Conservation (phyloP, 2,888 invertebrate genomes). For the Pristionchus mayeri region DNA sequence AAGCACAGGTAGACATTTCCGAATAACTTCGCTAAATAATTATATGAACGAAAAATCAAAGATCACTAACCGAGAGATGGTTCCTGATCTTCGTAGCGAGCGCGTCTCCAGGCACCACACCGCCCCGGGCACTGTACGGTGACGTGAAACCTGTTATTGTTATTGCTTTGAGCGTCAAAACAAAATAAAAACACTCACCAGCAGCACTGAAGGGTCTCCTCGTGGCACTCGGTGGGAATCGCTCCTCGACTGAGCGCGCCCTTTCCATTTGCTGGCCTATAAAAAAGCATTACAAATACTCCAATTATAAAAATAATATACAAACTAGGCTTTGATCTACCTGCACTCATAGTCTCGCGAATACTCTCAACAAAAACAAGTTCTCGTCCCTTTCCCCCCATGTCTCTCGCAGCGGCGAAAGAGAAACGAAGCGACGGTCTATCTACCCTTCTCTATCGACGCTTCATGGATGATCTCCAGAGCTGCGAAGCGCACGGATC, state of each 20-base stretch:
- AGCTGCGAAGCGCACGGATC: slow-evolving; percentile 26
- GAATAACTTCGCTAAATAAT: too few species aligned
- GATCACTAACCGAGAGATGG: slow-evolving; percentile 87
- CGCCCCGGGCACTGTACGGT: not conserved
- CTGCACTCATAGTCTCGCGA: not conserved
- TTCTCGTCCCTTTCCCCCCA: not conserved
- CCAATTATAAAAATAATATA: not conserved
- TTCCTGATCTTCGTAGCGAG: slow-evolving; percentile 94
- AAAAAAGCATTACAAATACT: not conserved
- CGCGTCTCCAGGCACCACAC: slow-evolving; percentile 81
- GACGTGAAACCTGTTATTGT: not conserved
- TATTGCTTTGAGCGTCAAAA: too few species aligned
- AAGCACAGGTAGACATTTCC: too few species aligned
- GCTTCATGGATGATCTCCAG: slow-evolving; percentile 31
- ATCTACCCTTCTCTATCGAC: slow-evolving; percentile 1
- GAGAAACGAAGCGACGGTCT: too few species aligned
- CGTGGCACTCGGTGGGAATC: slow-evolving; percentile 10
- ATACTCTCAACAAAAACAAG: not conserved
- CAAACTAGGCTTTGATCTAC: not conserved
- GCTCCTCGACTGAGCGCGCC: slow-evolving; percentile 47
- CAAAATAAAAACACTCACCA: not conserved
- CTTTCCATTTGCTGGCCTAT: slow-evolving; percentile 45
- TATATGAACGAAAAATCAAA: not conserved
- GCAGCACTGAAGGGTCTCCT: slow-evolving; percentile 27
- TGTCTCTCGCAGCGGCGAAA: not conserved